phyloP scores from a whole-genome alignment of 2,113 vertebrate genomes.

The Oxyura jamaicensis region DNA sequence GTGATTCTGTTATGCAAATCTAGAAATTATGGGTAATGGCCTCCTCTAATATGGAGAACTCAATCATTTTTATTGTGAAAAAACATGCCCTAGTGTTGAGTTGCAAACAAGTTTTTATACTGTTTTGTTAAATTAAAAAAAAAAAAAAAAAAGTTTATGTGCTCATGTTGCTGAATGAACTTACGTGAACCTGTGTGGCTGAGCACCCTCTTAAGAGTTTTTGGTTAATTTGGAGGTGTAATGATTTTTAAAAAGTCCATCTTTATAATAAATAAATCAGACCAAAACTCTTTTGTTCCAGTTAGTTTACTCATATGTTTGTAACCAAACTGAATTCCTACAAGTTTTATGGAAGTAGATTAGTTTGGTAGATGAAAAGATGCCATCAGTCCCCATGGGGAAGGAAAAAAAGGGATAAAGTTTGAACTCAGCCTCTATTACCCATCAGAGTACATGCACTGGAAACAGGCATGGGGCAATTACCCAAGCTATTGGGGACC shows the following conservation, averaged over 20 bases:
- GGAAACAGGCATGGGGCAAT: rapidly evolving
- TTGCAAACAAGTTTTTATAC: background rate
- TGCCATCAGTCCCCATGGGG: background rate
- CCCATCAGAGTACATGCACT: background rate
- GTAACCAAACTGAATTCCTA: background rate
- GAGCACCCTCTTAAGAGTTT: background rate
- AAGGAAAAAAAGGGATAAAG: background rate
- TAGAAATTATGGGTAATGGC: background rate
- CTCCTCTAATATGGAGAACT: background rate
- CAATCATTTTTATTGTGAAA: background rate
- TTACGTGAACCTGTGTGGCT: background rate
- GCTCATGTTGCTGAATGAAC: background rate
- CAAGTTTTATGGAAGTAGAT: background rate
- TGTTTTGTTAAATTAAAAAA: background rate
- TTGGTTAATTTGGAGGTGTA: background rate
- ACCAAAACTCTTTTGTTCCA: background rate
- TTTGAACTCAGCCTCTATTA: background rate
- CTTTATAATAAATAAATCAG: background rate
- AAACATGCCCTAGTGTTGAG: rapidly evolving
- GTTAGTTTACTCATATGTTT: background rate
- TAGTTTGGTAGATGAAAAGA: background rate
- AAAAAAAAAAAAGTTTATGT: background rate
- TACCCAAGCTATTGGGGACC: background rate
- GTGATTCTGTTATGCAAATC: background rate
- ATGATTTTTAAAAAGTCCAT: background rate